Conservation (phyloP, 1,140 invertebrate species). For the Drosophila biarmipes region DNA sequence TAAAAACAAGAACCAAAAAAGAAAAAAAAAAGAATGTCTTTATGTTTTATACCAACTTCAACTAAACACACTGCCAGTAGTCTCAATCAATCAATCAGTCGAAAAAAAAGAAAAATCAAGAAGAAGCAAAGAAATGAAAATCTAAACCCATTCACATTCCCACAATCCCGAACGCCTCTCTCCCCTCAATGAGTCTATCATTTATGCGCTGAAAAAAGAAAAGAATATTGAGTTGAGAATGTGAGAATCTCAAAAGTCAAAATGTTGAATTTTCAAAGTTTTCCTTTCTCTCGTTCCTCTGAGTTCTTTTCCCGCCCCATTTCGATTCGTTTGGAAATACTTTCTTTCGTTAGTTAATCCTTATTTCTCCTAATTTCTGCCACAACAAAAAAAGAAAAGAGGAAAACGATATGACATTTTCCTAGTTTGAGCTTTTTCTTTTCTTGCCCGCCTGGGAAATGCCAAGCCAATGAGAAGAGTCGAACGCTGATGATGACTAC, state of each 20-base stretch:
- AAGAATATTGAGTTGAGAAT: slow-evolving; percentile 51
- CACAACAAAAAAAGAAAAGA: slow-evolving; percentile 40
- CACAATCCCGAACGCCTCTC: slow-evolving; percentile 81
- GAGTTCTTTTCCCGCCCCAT: slow-evolving; percentile 42
- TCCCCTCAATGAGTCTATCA: slow-evolving; percentile 85
- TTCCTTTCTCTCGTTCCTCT: slow-evolving; percentile 52
- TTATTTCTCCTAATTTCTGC: slow-evolving; percentile 28
- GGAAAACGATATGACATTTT: slow-evolving; percentile 56
- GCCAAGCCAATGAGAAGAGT: slow-evolving; percentile 40
- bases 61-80: slow-evolving; percentile 78
- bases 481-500: slow-evolving; percentile 13
- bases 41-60: slow-evolving; percentile 55
- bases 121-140: slow-evolving; percentile 59
- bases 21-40: slow-evolving; percentile 32
- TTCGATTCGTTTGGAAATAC: slow-evolving; percentile 17
- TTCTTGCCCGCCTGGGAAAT: slow-evolving; percentile 74
- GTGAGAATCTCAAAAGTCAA: slow-evolving; percentile 43
- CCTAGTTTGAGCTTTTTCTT: slow-evolving; percentile 84
- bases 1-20: slow-evolving; percentile 28
- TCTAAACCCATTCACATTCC: slow-evolving; percentile 77
- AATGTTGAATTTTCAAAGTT: slow-evolving; percentile 57
- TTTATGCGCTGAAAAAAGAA: slow-evolving; percentile 81
- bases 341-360: slow-evolving; percentile 24
- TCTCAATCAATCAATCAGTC: slow-evolving; percentile 60
- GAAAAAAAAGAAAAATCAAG: slow-evolving; percentile 32